These are phyloP conservation scores for Alloplasta piceator DNA, from an alignment of 2,888 invertebrate species.

Conservation along the genomic window DNA sequence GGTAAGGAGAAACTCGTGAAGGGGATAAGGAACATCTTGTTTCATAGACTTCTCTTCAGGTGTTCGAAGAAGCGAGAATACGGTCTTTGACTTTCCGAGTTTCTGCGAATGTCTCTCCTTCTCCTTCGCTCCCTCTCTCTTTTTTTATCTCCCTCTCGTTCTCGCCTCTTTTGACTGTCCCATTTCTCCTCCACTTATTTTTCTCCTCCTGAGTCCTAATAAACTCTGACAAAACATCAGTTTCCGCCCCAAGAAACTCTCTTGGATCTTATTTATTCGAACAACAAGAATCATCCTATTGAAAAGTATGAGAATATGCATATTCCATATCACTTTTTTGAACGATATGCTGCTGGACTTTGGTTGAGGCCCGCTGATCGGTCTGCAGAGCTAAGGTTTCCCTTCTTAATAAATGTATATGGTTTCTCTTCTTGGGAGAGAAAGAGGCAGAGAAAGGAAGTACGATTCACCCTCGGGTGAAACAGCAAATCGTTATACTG, in stretches of 20 bases:
- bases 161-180: slow-evolving; percentile 10
- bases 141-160: neutral
- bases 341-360: neutral
- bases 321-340: neutral
- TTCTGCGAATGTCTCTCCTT: slow-evolving; percentile 34
- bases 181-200: slow-evolving; percentile 28
- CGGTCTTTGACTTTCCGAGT: slow-evolving; percentile 51
- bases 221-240: slow-evolving; percentile 49
- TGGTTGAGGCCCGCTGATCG: slow-evolving; percentile 12
- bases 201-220: slow-evolving; percentile 43
- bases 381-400: slow-evolving; percentile 71
- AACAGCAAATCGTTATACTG: slow-evolving; percentile 49
- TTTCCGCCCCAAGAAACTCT: slow-evolving; percentile 25
- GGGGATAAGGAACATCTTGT: slow-evolving; percentile 51
- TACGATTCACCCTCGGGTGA: slow-evolving; percentile 17
- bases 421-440: slow-evolving; percentile 71
- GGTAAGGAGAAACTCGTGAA: slow-evolving; percentile 31
- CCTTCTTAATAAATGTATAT: slow-evolving; percentile 78
- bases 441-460: slow-evolving; percentile 49
- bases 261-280: slow-evolving; percentile 46
- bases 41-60: slow-evolving; percentile 57
- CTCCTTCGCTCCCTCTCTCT: no score
- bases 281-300: neutral
- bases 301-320: neutral
- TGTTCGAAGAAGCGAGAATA: slow-evolving; percentile 37